phyloP scores from a whole-genome alignment of 2,797 vertebrate genomes.

The Sus cebifrons region DNA sequence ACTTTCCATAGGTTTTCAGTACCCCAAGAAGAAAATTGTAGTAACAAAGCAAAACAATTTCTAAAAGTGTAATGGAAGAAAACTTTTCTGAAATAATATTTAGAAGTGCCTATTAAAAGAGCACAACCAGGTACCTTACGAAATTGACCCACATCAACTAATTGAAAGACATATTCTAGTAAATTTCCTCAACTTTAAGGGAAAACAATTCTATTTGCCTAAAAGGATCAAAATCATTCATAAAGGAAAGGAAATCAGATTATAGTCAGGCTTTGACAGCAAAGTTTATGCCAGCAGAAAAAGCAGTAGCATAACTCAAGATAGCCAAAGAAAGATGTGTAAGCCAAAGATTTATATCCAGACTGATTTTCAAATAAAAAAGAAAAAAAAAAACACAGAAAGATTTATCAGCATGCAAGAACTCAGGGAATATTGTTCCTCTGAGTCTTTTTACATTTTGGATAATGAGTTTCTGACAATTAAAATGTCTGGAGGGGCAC shows the following conservation, averaged over 20 bases:
- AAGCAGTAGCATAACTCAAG: constrained; percentile 51
- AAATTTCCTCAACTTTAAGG: constrained; percentile 45
- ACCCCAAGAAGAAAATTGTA: constrained; percentile 56
- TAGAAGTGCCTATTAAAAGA: constrained; percentile 49
- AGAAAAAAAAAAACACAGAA: not conserved
- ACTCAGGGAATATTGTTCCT: constrained; percentile 46
- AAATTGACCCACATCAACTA: constrained; percentile 33
- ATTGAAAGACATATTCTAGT: constrained; percentile 44
- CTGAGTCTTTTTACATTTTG: constrained; percentile 20
- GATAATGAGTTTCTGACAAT: constrained; percentile 54
- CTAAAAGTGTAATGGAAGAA: constrained; percentile 46
- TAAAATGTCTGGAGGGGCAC: not conserved
- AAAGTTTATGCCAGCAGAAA: constrained; percentile 56
- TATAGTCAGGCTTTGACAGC: constrained; percentile 49
- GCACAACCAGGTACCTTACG: not conserved
- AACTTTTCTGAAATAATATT: constrained; percentile 60
- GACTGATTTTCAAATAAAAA: constrained; percentile 49
- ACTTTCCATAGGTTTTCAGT: constrained; percentile 32
- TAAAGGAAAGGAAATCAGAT: constrained; percentile 65
- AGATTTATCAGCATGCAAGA: constrained; percentile 56
- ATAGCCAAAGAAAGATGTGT: constrained; percentile 25
- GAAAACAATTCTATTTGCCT: not conserved
- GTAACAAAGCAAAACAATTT: constrained; percentile 64
- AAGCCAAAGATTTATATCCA: constrained; percentile 46
- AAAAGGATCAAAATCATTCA: constrained; percentile 63